Conservation (phyloP, 2,797 vertebrate genomes). For the Eleutherodactylus coqui region DNA sequence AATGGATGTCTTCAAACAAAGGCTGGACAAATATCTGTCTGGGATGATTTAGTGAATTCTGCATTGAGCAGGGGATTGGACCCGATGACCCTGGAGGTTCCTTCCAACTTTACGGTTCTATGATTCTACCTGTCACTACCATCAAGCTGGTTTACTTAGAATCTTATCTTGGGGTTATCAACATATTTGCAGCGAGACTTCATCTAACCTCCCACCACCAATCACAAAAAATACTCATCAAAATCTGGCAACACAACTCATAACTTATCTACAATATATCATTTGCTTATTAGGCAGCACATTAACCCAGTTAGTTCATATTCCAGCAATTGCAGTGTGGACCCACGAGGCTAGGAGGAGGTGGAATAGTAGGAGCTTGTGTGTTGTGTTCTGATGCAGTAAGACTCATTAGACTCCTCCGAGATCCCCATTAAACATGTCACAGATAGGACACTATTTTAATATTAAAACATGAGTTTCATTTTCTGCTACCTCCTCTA, state of each 20-base stretch:
- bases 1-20: too few species aligned
- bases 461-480: slow-evolving; percentile 7
- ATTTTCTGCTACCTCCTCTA: slow-evolving; percentile 6
- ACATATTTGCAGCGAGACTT: too few species aligned
- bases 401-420: slow-evolving; percentile 26
- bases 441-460: slow-evolving; percentile 11
- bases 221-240: not conserved
- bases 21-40: too few species aligned
- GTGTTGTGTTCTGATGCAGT: slow-evolving; percentile 1
- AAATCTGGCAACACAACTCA: not conserved
- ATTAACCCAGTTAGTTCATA: slow-evolving; percentile 32
- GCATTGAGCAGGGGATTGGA: too few species aligned
- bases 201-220: not conserved
- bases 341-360: slow-evolving; percentile 28
- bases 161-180: not conserved
- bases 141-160: not conserved
- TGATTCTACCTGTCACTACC: not conserved
- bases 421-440: slow-evolving; percentile 16
- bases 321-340: not conserved
- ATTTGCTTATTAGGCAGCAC: slow-evolving; percentile 30
- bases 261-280: slow-evolving; percentile 15
- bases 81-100: too few species aligned
- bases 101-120: too few species aligned
- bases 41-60: too few species aligned
- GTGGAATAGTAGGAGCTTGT: not conserved